Conservation (phyloP, 2,113 vertebrate genomes). For the Datnioides undecimradiatus region DNA sequence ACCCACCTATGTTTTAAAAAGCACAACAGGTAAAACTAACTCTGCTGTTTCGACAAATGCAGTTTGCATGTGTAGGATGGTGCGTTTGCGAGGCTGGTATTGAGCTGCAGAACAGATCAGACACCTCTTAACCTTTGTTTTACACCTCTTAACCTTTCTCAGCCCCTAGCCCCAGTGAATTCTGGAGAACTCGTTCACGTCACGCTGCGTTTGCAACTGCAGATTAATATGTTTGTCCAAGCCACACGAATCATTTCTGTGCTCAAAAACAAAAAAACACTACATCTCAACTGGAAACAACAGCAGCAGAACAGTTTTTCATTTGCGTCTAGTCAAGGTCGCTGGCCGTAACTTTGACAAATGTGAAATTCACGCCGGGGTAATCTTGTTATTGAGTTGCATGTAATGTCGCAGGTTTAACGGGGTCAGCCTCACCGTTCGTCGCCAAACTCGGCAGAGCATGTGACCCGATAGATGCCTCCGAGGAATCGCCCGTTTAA, state of each 20-base stretch:
- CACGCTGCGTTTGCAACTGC: neutral
- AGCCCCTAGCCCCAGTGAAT: too few relatives aligned
- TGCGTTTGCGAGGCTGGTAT: neutral
- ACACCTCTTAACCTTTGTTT: slow-evolving; percentile 3
- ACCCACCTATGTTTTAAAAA: neutral
- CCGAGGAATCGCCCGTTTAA: neutral
- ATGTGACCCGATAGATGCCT: neutral
- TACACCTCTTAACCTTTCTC: too few relatives aligned
- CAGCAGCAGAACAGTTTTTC: neutral
- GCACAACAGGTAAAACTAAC: neutral
- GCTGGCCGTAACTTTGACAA: neutral
- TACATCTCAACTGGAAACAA: neutral
- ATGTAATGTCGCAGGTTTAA: neutral
- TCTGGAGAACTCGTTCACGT: neutral
- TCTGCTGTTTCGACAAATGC: neutral
- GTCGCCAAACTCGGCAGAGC: neutral
- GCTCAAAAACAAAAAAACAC: neutral
- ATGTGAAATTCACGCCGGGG: neutral
- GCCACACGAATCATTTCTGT: neutral
- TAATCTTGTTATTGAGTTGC: neutral
- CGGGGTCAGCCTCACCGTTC: neutral
- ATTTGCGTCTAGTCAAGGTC: neutral
- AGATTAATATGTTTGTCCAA: neutral
- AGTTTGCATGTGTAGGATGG: neutral
- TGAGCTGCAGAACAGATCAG: slow-evolving; percentile 32